Percentiles rank a stretch among this genome's conserved stretches.
Evolutionary conservation across 92 coral and sea anemone genomes (phyloP).

Genomic region (Bergia puertoricense): DNA sequence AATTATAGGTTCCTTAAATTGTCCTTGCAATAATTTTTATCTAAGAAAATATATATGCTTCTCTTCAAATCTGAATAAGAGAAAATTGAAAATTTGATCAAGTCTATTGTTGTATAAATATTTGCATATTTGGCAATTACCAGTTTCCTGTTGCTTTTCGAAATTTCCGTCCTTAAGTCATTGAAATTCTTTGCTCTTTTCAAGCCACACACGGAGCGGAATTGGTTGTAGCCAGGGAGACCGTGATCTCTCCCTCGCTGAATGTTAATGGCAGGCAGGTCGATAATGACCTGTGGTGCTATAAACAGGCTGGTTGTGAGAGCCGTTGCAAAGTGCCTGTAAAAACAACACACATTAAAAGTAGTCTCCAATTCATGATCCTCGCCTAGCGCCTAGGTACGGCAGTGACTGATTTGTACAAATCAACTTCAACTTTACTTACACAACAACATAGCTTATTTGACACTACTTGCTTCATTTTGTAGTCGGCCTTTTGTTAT

Average conservation of each 20-base stretch:
- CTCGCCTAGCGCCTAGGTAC: neutral
- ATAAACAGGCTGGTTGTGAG: neutral
- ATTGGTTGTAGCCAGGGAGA: neutral
- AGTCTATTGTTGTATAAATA: too few relatives aligned
- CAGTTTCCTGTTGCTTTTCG: neutral
- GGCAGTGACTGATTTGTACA: too few relatives aligned
- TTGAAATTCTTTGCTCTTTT: neutral
- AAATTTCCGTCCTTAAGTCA: neutral
- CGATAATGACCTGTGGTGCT: neutral
- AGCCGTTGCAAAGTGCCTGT: neutral
- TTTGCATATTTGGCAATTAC: neutral
- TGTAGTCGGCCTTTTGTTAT: too few relatives aligned
- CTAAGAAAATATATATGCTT: too few relatives aligned
- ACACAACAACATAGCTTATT: too few relatives aligned
- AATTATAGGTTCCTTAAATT: too few relatives aligned
- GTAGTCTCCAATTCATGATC: neutral
- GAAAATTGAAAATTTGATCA: too few relatives aligned
- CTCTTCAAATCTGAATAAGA: too few relatives aligned
- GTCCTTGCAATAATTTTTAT: too few relatives aligned
- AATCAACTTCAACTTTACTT: too few relatives aligned
- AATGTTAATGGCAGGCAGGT: neutral
- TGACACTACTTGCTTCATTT: too few relatives aligned
- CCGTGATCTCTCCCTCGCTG: neutral
- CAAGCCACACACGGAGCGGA: neutral
- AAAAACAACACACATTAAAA: neutral